Evolutionary conservation across 2,797 vertebrate genomes (phyloP).

Genomic region (Sebastes trivittatus): DNA sequence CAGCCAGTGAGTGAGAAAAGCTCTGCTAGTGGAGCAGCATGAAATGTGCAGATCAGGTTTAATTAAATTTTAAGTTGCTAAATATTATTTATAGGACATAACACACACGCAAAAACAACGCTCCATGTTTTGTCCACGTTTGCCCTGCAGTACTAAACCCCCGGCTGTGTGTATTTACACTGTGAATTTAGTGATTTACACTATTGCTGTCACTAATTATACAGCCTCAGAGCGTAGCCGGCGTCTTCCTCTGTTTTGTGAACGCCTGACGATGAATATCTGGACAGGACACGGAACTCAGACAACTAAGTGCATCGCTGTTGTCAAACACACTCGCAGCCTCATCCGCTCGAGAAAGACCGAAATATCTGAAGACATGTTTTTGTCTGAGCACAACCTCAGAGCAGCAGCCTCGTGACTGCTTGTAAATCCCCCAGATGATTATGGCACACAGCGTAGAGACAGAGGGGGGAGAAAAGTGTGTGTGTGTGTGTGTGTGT

Average conservation of each 20-base stretch:
- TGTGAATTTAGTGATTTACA: neutral
- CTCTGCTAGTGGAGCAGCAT: neutral
- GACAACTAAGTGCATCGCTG: conserved; percentile 8
- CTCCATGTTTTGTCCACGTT: neutral
- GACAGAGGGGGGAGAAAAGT: neutral
- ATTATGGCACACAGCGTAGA: conserved; percentile 16
- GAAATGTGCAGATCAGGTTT: neutral
- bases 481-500: neutral
- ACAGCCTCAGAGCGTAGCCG: neutral
- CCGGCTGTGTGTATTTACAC: neutral
- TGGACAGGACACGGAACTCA: conserved; percentile 23
- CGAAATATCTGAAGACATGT: conserved; percentile 33
- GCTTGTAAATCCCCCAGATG: conserved; percentile 41
- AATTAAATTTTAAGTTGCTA: neutral
- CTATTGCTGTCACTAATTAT: neutral
- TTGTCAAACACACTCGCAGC: conserved; percentile 40
- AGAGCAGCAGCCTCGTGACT: conserved; percentile 19
- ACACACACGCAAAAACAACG: neutral
- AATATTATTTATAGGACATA: neutral
- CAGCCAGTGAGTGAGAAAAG: neutral
- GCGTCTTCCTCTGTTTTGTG: neutral
- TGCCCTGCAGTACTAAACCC: neutral
- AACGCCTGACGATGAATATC: conserved; percentile 19
- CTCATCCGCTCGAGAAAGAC: neutral
- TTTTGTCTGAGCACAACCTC: conserved; percentile 33